Percentiles rank a stretch among this genome's conserved stretches.
Conservation (phyloP, 2,113 vertebrate species). For the Ptyas mucosa region DNA sequence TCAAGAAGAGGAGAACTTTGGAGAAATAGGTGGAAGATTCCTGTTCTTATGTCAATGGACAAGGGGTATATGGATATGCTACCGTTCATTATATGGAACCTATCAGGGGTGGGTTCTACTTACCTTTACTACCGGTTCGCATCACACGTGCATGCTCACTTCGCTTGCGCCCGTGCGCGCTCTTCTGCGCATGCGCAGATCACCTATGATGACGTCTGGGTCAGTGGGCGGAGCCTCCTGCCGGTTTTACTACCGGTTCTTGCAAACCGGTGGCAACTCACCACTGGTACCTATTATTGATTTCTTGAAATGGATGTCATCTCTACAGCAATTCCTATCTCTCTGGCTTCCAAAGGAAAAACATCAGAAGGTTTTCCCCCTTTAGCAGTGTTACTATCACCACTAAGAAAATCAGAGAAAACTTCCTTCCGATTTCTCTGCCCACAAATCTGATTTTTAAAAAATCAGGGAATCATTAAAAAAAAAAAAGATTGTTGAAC, state of each 20-base stretch:
- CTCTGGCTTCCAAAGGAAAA: neutral
- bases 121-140: too few relatives aligned
- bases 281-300: neutral
- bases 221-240: too few relatives aligned
- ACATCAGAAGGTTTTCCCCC: neutral
- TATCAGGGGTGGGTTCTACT: too few relatives aligned
- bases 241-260: too few relatives aligned
- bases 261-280: too few relatives aligned
- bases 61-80: neutral
- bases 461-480: neutral
- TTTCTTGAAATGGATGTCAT: neutral
- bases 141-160: too few relatives aligned
- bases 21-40: neutral
- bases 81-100: neutral
- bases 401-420: neutral
- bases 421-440: neutral
- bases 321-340: neutral
- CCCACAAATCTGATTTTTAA: neutral
- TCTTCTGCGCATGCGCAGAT: too few relatives aligned
- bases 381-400: neutral
- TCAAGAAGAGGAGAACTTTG: neutral
- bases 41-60: neutral
- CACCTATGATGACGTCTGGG: too few relatives aligned
- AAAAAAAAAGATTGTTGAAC: neutral
- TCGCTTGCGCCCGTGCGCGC: too few relatives aligned